Percentiles rank a stretch among this genome's conserved stretches.
Conservation (phyloP, 2,888 invertebrate species). For the Cataglyphis cursor region DNA sequence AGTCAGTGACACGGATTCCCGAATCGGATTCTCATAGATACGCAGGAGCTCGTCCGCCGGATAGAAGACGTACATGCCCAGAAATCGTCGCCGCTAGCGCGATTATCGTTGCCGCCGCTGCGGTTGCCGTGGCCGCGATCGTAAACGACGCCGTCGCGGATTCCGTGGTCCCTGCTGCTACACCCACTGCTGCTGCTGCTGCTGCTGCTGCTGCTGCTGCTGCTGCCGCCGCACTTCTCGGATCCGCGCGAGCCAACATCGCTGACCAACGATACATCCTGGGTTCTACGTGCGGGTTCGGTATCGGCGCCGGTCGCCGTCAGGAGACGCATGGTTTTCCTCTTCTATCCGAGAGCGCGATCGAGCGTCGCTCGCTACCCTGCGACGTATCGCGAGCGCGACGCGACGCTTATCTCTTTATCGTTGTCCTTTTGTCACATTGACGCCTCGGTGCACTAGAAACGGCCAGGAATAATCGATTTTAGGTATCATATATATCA, state of each 20-base stretch:
- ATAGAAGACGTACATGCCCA: constrained; percentile 86
- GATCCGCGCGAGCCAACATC: constrained; percentile 80
- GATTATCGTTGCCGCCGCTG: constrained; percentile 27
- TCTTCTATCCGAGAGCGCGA: constrained; percentile 6
- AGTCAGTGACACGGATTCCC: constrained; percentile 66
- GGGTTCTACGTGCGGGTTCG: constrained; percentile 65
- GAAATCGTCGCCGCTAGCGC: constrained; percentile 52
- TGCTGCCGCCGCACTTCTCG: constrained; percentile 66
- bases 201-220: constrained; percentile 49
- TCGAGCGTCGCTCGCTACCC: constrained; percentile 32
- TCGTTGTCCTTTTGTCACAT: background rate
- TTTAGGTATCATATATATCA: background rate
- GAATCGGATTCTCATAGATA: constrained; percentile 82
- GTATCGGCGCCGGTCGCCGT: constrained; percentile 39
- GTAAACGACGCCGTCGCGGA: constrained; percentile 49
- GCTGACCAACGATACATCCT: constrained; percentile 78
- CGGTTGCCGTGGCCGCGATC: constrained; percentile 26
- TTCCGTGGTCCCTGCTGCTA: constrained; percentile 43
- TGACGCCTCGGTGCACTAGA: background rate
- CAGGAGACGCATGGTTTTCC: constrained; percentile 69
- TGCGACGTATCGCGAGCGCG: constrained; percentile 28
- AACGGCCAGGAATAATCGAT: constrained; percentile 18
- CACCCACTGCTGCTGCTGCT: background rate
- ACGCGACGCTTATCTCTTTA: background rate
- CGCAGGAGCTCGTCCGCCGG: constrained; percentile 84